Evolutionary conservation across 1,140 invertebrate species (phyloP), one percentile per base, ranked within the genome.

Genomic region (Bacillus rossius): DNA sequence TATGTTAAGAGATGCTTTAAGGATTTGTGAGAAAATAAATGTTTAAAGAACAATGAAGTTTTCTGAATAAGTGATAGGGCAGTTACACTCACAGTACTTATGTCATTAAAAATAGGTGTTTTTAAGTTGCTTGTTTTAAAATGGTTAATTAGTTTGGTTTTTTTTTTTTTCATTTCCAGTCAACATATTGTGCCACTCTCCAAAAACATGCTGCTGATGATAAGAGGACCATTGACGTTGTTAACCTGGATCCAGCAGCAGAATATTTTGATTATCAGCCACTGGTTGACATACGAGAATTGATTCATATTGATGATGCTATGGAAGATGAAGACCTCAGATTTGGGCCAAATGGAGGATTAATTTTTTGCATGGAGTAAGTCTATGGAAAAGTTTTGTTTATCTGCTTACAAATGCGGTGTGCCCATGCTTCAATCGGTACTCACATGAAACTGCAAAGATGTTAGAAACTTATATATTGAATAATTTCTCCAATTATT

Each of bases 191-290:
- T 73, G 86, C 85, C 45, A 84, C 86, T 10, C 84, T 99, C 69
- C 87, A 91, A 59, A 86, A 86, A 71, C 92, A 98, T 75, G 91
- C 86, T 49, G 81, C 83, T 60, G 84, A 85, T 61, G 72, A 82
- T 3, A 85, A 84, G 59, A 81, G 94, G 67, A 77, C 79, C 1
- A 80, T 97, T 20, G 84, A 94, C 61, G 86, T 99, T 8, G 87
- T 99, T 0, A 99, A 99, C 79, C 79, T 99, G 38, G 97, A 99
- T 78, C 97, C 97, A 40, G 97, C 96, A 2, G 96, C 96, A 14
- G 97, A 99, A 73, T 79, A 91, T 70, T 99, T 99, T 79, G 84
- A 92, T 65, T 99, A 99, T 72, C 78, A 88, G 55, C 87, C 93
- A 0, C 68, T 89, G 10, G 85, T 84, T 8, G 96, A 99, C 78